These are phyloP conservation scores for Notothenia rossii DNA, from an alignment of 2,113 vertebrate species.

Conservation along the genomic window DNA sequence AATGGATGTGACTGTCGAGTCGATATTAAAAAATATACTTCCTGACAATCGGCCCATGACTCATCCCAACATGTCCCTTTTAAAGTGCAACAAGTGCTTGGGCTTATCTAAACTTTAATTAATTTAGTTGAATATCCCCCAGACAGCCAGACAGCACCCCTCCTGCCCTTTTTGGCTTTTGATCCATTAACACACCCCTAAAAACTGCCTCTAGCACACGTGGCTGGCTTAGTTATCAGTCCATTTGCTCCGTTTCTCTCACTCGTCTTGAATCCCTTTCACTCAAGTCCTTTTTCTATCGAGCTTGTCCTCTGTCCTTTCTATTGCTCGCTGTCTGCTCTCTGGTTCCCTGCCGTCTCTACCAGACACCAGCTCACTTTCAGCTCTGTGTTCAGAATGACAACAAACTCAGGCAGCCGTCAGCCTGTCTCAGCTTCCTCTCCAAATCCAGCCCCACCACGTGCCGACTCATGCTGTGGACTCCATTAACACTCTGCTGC, in stretches of 20 bases:
- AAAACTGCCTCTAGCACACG: constrained; percentile 26
- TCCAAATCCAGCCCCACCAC: constrained; percentile 61
- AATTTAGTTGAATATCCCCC: constrained; percentile 83
- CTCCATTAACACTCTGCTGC: constrained; percentile 53
- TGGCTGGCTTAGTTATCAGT: constrained; percentile 28
- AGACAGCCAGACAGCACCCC: constrained; percentile 27
- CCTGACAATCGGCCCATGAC: constrained; percentile 38
- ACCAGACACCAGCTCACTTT: constrained; percentile 71
- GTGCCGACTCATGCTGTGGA: constrained; percentile 63
- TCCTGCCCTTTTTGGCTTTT: constrained; percentile 45
- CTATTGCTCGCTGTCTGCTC: constrained; percentile 56
- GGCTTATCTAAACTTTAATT: constrained; percentile 82
- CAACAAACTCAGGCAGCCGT: constrained; percentile 71
- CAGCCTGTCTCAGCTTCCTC: constrained; percentile 67
- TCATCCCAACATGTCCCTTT: constrained; percentile 37
- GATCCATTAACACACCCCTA: constrained; percentile 62
- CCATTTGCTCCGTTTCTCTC: constrained; percentile 43
- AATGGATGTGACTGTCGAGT: constrained; percentile 27
- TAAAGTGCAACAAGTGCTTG: constrained; percentile 82
- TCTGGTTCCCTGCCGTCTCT: constrained; percentile 68
- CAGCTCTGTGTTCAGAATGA: constrained; percentile 78
- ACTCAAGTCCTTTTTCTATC: constrained; percentile 50
- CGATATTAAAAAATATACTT: constrained; percentile 48
- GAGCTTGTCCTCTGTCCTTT: constrained; percentile 61
- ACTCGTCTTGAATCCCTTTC: constrained; percentile 52